Evolutionary conservation across 2,797 vertebrate species (phyloP).

Genomic region (Tokudaia muenninki): DNA sequence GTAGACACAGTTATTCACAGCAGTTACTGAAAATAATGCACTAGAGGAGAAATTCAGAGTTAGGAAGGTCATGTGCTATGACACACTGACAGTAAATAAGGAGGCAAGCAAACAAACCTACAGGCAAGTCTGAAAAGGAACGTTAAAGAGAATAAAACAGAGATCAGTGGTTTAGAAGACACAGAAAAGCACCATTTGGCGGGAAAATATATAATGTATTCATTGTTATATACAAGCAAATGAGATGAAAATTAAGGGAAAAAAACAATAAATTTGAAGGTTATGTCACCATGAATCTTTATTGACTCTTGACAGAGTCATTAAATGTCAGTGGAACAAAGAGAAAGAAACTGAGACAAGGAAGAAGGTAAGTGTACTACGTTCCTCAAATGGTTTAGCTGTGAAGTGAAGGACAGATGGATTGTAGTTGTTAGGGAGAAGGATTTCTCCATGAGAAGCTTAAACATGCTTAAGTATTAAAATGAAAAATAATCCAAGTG

Average conservation of each 20-base stretch:
- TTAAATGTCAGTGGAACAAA: conserved; percentile 12
- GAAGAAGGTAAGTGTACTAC: not conserved
- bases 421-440: not conserved
- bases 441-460: not conserved
- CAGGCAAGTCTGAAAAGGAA: not conserved
- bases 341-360: not conserved
- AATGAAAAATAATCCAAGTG: not conserved
- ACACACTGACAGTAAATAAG: not conserved
- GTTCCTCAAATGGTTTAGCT: not conserved
- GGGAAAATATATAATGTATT: not conserved
- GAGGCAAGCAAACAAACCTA: not conserved
- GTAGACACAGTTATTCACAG: not conserved
- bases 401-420: not conserved
- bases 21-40: not conserved
- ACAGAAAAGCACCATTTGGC: not conserved
- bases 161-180: conserved; percentile 1
- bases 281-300: not conserved
- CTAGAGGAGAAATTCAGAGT: not conserved
- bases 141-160: not conserved
- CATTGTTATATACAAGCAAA: not conserved
- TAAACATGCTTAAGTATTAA: not conserved
- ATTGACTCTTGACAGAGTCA: not conserved
- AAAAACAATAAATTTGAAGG: not conserved
- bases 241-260: not conserved
- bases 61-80: not conserved